These are phyloP conservation scores for Drosophila aldrichi DNA, from an alignment of 2,888 invertebrate genomes.

Conservation along the genomic window DNA sequence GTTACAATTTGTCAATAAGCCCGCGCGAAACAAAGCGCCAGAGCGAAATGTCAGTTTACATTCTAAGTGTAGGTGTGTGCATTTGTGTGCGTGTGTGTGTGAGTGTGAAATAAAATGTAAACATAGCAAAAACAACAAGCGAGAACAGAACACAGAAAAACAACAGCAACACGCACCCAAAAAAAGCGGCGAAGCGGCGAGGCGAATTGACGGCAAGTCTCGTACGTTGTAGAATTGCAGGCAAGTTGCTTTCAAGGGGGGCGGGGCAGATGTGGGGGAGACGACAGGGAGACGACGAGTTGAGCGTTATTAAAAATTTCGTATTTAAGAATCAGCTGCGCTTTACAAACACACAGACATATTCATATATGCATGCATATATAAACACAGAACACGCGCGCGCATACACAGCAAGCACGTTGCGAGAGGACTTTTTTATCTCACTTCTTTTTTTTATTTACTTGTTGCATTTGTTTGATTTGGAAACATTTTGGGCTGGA, in stretches of 20 bases:
- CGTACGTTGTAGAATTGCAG: constrained; percentile 32
- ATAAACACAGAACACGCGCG: constrained; percentile 4
- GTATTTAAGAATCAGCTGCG: constrained; percentile 54
- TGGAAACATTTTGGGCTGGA: constrained; percentile 31
- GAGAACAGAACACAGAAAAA: constrained; percentile 27
- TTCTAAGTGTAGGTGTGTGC: constrained; percentile 28
- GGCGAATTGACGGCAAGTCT: constrained; percentile 44
- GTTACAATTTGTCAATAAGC: constrained; percentile 72
- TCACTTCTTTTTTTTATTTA: constrained; percentile 47
- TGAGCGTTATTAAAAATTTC: constrained; percentile 40
- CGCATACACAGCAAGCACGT: constrained; percentile 9
- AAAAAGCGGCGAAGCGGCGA: constrained; percentile 38
- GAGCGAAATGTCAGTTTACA: constrained; percentile 72
- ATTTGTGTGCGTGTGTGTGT: constrained; percentile 1
- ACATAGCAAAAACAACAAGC: constrained; percentile 60
- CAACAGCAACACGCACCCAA: constrained; percentile 63
- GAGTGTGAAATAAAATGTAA: constrained; percentile 47
- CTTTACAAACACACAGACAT: constrained; percentile 17
- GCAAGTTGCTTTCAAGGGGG: constrained; percentile 13
- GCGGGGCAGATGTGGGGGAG: not conserved
- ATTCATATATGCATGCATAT: not conserved
- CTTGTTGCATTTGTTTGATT: constrained; percentile 56
- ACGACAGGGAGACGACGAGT: constrained; percentile 10
- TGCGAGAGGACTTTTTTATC: constrained; percentile 29
- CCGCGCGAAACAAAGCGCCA: constrained; percentile 79